Percentiles rank a stretch among this genome's conserved stretches.
Evolutionary conservation across 2,888 invertebrate species (phyloP).

Genomic region (Drosophila prolongata): DNA sequence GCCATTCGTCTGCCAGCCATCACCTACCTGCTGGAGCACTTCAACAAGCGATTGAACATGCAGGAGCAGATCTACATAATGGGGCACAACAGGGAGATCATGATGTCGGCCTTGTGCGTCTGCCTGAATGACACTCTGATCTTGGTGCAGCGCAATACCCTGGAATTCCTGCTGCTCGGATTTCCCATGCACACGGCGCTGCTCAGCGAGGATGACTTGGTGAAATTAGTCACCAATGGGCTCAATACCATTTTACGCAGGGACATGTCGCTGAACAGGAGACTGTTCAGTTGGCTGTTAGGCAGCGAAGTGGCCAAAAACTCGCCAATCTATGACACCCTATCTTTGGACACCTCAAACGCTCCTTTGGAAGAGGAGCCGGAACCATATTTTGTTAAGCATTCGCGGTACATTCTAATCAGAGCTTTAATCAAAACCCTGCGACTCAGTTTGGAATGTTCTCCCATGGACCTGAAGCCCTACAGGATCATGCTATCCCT

Average conservation of each 20-base stretch:
- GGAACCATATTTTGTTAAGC: slow-evolving; percentile 87
- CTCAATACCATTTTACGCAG: slow-evolving; percentile 91
- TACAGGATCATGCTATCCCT: slow-evolving; percentile 93
- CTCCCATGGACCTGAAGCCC: slow-evolving; percentile 88
- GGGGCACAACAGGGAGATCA: slow-evolving; percentile 92
- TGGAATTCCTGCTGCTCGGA: slow-evolving; percentile 92
- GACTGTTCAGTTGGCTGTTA: slow-evolving; percentile 93
- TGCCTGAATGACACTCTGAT: slow-evolving; percentile 92
- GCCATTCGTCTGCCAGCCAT: slow-evolving; percentile 93
- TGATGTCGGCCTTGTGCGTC: slow-evolving; percentile 92
- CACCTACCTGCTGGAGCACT: slow-evolving; percentile 91
- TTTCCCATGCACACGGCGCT: slow-evolving; percentile 94
- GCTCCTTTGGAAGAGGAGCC: slow-evolving; percentile 49
- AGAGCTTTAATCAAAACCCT: slow-evolving; percentile 88
- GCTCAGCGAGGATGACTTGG: slow-evolving; percentile 88
- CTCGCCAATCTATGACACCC: slow-evolving; percentile 79
- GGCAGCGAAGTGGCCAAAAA: slow-evolving; percentile 88
- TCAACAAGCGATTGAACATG: slow-evolving; percentile 91
- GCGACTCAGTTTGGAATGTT: slow-evolving; percentile 86
- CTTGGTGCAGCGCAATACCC: slow-evolving; percentile 92
- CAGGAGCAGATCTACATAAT: slow-evolving; percentile 93
- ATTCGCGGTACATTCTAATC: slow-evolving; percentile 88
- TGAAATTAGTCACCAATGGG: slow-evolving; percentile 89
- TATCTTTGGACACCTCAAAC: slow-evolving; percentile 61
- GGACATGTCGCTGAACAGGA: slow-evolving; percentile 95